These are phyloP conservation scores for Anas bernieri DNA, from an alignment of 2,797 vertebrate species.

Conservation along the genomic window DNA sequence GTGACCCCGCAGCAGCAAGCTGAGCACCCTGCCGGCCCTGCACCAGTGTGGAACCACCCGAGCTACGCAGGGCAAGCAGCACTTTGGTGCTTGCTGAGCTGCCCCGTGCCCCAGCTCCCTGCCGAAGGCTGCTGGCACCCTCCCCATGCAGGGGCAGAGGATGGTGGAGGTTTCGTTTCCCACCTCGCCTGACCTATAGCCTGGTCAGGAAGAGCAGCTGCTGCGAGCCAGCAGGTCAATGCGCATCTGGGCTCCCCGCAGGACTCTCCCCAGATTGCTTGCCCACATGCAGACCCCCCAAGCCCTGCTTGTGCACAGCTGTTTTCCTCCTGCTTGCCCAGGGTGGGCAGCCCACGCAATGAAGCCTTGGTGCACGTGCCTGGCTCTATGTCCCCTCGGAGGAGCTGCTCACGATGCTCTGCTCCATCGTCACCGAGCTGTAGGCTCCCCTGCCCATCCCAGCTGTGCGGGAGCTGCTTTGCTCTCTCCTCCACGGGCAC, in stretches of 20 bases:
- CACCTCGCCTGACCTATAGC: neutral
- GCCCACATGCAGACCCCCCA: rapidly evolving
- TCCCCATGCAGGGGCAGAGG: neutral
- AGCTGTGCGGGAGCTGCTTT: neutral
- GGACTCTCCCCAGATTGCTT: neutral
- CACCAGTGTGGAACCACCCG: neutral
- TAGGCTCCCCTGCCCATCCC: neutral
- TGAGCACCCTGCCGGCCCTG: neutral
- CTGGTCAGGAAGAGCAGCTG: neutral
- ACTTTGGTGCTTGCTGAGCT: neutral
- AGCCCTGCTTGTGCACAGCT: neutral
- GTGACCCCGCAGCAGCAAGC: neutral
- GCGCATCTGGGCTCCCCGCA: neutral
- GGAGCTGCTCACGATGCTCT: rapidly evolving
- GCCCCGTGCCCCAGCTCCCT: rapidly evolving
- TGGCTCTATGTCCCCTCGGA: neutral
- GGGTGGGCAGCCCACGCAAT: neutral
- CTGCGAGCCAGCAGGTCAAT: rapidly evolving
- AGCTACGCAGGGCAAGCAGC: neutral
- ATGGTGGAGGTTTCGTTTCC: rapidly evolving
- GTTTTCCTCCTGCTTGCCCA: neutral
- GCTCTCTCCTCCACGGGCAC: neutral
- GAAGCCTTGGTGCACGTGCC: neutral
- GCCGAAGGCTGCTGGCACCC: rapidly evolving
- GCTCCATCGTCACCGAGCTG: neutral